Base-by-base conservation (phyloP, 2,113 vertebrate species). In the Cyprinodon tularosa region DNA sequence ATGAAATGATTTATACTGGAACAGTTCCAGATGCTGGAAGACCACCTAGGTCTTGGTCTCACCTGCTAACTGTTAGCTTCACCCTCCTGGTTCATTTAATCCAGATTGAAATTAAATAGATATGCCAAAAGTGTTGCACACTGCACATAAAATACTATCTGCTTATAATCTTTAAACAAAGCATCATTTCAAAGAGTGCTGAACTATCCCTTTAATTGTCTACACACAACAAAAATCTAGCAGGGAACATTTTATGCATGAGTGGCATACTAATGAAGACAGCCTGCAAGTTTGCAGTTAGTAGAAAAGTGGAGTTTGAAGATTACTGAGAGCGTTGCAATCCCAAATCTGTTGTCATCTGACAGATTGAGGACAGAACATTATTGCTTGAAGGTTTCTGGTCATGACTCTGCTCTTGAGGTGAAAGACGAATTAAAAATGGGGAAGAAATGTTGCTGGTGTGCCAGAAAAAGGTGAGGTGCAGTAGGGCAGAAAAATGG, bases 401-500 rank as follows among this genome's bases (percentile, higher is more conserved):
- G 15, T 71, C n/a, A 0, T 69, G 62, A 73, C 76, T 78, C 72
- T 76, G 67, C 62, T 72, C 77, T 87, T 66, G 40, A 66, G 44
- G 69, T 68, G 66, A 47, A 67, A 87, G 86, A 73, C 78, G 64
- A 83, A 80, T 83, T 65, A 78, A 47, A 67, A 80, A 71, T 45
- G 59, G 72, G 15, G 3, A 65, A 65, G 69, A 85, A 53, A 40
- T 17, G 63, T 65, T 76, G 57, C 67, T 0, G 13, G 40, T n/a
- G 7, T 82, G 84, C 84, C 81, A 80, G 85, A 47, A 11, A 77
- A 78, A 57, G 60, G 67, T 75, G 68, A 72, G 66, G 61, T 67
- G 29, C 29, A 29, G 29, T 29, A 29, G 17, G 75, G 68, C 36
- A 83, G 91, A 88, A 82, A 39, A 78, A 90, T 86, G 78, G 68